Evolutionary conservation across 2,113 vertebrate species (phyloP).

Genomic region (Chaenocephalus aceratus): DNA sequence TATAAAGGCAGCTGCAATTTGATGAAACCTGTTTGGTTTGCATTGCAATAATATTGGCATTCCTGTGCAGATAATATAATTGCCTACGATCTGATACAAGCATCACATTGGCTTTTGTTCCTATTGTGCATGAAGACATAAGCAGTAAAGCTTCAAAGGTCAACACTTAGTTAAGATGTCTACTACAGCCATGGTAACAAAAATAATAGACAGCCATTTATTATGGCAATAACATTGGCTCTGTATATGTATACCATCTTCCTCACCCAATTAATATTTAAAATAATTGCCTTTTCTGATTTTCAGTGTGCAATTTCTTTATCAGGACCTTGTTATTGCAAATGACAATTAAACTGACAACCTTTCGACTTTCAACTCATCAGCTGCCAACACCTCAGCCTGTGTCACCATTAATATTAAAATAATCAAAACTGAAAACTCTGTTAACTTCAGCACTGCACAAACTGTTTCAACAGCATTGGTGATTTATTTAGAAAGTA

Average conservation of each 20-base stretch:
- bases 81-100: neutral
- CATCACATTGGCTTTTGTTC: neutral
- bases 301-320: constrained; percentile 19
- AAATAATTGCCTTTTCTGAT: neutral
- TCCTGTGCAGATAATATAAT: neutral
- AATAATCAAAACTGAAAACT: constrained; percentile 23
- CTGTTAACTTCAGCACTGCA: neutral
- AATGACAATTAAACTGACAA: constrained; percentile 50
- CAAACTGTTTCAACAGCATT: neutral
- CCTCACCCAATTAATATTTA: neutral
- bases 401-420: constrained; percentile 29
- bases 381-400: constrained; percentile 41
- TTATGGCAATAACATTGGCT: neutral
- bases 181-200: neutral
- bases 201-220: neutral
- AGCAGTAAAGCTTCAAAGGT: constrained; percentile 8
- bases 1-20: too few relatives aligned
- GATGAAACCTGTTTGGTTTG: too few relatives aligned
- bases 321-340: constrained; percentile 22
- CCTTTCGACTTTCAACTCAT: constrained; percentile 20
- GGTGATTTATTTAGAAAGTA: neutral
- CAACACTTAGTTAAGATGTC: neutral
- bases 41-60: neutral
- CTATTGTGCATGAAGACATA: neutral
- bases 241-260: neutral